These are phyloP conservation scores for Andricus grossulariae DNA, from an alignment of 1,140 invertebrate species.

Conservation along the genomic window DNA sequence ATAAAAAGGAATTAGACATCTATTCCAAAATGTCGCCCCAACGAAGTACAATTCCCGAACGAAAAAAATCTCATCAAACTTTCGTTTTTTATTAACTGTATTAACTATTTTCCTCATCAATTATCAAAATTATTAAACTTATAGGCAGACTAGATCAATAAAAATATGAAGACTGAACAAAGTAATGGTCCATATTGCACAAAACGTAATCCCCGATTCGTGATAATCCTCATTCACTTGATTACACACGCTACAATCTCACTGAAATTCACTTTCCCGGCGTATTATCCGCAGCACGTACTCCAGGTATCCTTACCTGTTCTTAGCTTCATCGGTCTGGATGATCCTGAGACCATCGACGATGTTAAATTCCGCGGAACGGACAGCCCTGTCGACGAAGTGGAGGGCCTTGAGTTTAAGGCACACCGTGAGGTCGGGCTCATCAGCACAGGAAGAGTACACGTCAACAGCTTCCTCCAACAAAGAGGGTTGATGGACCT, in stretches of 20 bases:
- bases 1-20: background rate
- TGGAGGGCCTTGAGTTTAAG: constrained; percentile 78
- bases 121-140: background rate
- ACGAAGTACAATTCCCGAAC: background rate
- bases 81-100: background rate
- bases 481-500: constrained; percentile 58
- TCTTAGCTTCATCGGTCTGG: constrained; percentile 77
- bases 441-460: constrained; percentile 78
- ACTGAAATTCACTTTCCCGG: constrained; percentile 13
- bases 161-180: constrained; percentile 28
- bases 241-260: constrained; percentile 3
- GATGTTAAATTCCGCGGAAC: constrained; percentile 76
- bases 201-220: background rate
- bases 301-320: constrained; percentile 62
- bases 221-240: constrained; percentile 27
- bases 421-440: constrained; percentile 83
- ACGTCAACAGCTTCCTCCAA: constrained; percentile 77
- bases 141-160: background rate
- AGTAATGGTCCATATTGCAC: background rate
- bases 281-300: background rate
- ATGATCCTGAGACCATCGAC: constrained; percentile 84
- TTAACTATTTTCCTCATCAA: background rate
- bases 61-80: constrained; percentile 7
- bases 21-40: background rate
- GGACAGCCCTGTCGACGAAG: constrained; percentile 68